These are phyloP conservation scores for Gryllus bimaculatus DNA, from an alignment of 1,140 invertebrate species.

Conservation along the genomic window DNA sequence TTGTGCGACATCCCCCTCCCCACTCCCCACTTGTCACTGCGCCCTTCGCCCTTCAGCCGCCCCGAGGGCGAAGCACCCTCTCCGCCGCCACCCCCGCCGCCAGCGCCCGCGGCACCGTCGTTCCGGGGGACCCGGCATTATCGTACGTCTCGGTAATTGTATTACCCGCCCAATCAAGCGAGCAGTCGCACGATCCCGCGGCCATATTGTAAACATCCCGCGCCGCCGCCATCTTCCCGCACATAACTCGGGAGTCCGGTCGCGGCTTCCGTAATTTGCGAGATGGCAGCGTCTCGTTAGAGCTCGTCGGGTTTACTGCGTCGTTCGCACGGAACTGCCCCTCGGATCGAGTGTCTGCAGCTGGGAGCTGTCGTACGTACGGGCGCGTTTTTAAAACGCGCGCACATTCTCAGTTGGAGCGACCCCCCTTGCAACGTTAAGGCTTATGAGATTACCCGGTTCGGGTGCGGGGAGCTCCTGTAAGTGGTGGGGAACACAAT, in stretches of 20 bases:
- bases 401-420: too few species aligned
- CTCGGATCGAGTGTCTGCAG: background rate
- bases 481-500: background rate
- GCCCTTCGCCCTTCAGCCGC: background rate
- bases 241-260: background rate
- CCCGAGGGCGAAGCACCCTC: background rate
- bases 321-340: background rate
- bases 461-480: background rate
- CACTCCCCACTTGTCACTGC: background rate
- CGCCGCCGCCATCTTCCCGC: background rate
- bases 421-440: background rate
- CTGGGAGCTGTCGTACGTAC: background rate
- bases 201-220: background rate
- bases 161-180: constrained; percentile 2
- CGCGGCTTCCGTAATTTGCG: background rate
- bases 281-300: background rate
- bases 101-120: too few species aligned
- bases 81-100: background rate
- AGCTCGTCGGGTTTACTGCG: background rate
- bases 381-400: too few species aligned
- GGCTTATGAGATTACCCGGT: background rate
- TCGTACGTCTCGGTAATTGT: background rate
- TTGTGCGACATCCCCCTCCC: too few species aligned
- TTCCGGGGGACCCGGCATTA: background rate
- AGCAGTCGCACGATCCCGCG: background rate